phyloP scores from a whole-genome alignment of 2,113 vertebrate species.

The Symphodus melops region DNA sequence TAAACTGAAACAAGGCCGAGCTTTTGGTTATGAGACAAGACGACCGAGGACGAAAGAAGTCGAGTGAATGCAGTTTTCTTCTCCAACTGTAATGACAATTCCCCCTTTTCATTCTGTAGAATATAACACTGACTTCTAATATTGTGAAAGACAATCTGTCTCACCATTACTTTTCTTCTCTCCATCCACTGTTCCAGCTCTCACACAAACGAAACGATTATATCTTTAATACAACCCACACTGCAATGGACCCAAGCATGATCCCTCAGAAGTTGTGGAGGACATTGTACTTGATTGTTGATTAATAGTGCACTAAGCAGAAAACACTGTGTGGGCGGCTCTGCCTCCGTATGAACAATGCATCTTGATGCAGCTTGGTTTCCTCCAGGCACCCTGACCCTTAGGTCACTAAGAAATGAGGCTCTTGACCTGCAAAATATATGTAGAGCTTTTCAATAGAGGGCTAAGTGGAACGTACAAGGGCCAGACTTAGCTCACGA shows the following conservation, averaged over 20 bases:
- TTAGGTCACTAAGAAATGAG: slow-evolving; percentile 49
- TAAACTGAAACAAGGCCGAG: no score
- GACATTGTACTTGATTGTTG: slow-evolving; percentile 38
- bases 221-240: slow-evolving; percentile 17
- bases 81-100: slow-evolving; percentile 12
- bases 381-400: slow-evolving; percentile 43
- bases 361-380: slow-evolving; percentile 27
- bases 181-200: background rate
- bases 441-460: slow-evolving; percentile 35
- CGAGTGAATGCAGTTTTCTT: background rate
- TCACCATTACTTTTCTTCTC: slow-evolving; percentile 25
- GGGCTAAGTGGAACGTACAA: slow-evolving; percentile 40
- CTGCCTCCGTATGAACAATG: slow-evolving; percentile 47
- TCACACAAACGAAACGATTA: background rate
- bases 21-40: no score
- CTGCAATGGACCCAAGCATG: background rate
- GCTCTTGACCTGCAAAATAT: slow-evolving; percentile 50
- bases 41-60: no score
- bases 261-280: slow-evolving; percentile 28
- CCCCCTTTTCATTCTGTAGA: slow-evolving; percentile 12
- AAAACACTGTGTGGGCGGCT: slow-evolving; percentile 49
- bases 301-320: slow-evolving; percentile 28
- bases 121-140: slow-evolving; percentile 5
- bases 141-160: slow-evolving; percentile 3
- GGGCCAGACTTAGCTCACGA: slow-evolving; percentile 1